Evolutionary conservation across 2,113 vertebrate genomes (phyloP).

Genomic region (Aspidoscelis tigris): DNA sequence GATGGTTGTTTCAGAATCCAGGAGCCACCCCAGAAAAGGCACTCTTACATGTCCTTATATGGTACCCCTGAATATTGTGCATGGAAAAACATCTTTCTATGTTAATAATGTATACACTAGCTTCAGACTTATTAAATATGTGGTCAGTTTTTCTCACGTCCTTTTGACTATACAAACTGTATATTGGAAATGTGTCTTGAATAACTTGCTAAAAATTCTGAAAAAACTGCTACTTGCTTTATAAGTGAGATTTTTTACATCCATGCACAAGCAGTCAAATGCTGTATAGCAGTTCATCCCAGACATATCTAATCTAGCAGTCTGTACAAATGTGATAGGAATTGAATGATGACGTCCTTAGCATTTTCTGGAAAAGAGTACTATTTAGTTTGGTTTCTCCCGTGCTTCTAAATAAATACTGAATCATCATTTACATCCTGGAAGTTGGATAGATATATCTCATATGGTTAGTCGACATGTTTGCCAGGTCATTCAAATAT

Average conservation of each 20-base stretch:
- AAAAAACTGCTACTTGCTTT: slow-evolving; percentile 15
- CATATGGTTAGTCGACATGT: neutral
- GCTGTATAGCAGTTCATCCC: neutral
- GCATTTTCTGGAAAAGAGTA: neutral
- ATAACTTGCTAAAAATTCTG: slow-evolving; percentile 34
- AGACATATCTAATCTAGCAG: neutral
- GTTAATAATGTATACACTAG: neutral
- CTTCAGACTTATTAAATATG: slow-evolving; percentile 25
- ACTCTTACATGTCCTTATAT: neutral
- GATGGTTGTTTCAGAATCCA: no score
- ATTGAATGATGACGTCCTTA: neutral
- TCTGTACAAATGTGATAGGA: neutral
- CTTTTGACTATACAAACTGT: neutral
- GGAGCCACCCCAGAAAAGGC: no score
- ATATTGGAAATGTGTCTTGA: slow-evolving; percentile 30
- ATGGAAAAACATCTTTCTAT: neutral
- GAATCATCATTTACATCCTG: neutral
- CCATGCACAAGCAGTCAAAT: neutral
- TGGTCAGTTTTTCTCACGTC: neutral
- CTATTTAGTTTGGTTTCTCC: neutral
- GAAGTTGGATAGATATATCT: neutral
- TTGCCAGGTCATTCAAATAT: neutral
- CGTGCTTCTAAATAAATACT: neutral
- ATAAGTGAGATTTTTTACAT: slow-evolving; percentile 24
- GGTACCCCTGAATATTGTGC: neutral